Conservation (phyloP, 2,113 vertebrate genomes). For the Cinclus cinclus region DNA sequence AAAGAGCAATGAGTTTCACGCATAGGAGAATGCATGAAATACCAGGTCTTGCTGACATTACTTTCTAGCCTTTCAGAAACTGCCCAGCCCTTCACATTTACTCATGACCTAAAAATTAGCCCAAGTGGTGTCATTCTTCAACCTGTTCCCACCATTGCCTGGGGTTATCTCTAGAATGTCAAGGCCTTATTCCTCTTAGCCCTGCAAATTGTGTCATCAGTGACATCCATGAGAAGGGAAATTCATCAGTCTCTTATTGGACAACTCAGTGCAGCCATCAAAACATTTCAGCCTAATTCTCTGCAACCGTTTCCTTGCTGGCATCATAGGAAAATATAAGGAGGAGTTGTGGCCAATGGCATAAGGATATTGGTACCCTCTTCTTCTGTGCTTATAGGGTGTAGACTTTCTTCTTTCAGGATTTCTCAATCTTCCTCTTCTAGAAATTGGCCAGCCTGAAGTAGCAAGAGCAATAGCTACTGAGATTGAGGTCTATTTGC, state of each 20-base stretch:
- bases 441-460: neutral
- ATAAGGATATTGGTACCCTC: neutral
- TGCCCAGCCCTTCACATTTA: neutral
- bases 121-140: slow-evolving; percentile 24
- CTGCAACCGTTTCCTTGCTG: neutral
- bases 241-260: neutral
- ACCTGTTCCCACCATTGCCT: neutral
- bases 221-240: neutral
- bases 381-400: neutral
- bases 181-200: neutral
- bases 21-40: neutral
- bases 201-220: slow-evolving; percentile 7
- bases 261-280: neutral
- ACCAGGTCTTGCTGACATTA: neutral
- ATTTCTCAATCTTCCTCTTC: neutral
- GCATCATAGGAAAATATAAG: neutral
- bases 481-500: neutral
- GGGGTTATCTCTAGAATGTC: neutral
- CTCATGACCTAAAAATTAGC: slow-evolving; percentile 4
- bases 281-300: neutral
- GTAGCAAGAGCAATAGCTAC: neutral
- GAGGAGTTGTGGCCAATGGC: neutral
- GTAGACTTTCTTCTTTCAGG: neutral
- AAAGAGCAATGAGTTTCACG: neutral
- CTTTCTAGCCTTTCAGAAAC: neutral